phyloP scores from a whole-genome alignment of 2,113 vertebrate genomes.

The Zosterops borbonicus region DNA sequence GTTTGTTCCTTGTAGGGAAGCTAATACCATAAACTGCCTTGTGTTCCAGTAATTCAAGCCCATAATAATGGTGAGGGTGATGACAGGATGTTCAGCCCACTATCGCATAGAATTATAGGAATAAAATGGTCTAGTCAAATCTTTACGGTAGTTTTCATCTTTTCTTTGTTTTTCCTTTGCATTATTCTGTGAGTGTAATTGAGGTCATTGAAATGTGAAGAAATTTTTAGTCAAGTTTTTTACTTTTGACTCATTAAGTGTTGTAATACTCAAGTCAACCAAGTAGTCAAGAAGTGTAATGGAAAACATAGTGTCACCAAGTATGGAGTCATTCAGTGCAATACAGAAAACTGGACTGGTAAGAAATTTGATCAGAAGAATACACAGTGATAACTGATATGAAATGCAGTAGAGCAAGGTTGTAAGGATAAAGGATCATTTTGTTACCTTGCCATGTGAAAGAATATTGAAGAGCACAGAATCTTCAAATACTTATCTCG shows the following conservation, averaged over 20 bases:
- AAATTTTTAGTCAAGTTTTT: background rate
- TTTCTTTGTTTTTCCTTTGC: background rate
- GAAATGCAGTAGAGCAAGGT: background rate
- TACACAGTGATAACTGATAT: background rate
- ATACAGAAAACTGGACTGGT: background rate
- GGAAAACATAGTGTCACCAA: background rate
- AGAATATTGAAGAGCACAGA: background rate
- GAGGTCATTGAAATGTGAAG: background rate
- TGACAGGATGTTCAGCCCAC: background rate
- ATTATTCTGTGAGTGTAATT: background rate
- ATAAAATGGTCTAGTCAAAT: background rate
- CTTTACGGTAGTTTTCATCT: background rate
- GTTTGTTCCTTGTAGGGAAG: background rate
- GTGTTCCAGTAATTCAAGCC: background rate
- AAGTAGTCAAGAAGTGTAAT: background rate
- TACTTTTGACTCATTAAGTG: background rate
- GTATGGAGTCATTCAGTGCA: background rate
- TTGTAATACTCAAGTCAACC: background rate
- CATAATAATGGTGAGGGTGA: background rate
- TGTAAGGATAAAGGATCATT: background rate
- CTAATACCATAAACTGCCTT: background rate
- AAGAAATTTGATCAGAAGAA: background rate
- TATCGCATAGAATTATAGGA: background rate
- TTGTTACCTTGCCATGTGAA: background rate
- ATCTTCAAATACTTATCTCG: background rate